Percentiles rank a stretch among this genome's conserved stretches.
phyloP scores from a whole-genome alignment of 2,797 vertebrate species.

The Ctenosaura bakeri region DNA sequence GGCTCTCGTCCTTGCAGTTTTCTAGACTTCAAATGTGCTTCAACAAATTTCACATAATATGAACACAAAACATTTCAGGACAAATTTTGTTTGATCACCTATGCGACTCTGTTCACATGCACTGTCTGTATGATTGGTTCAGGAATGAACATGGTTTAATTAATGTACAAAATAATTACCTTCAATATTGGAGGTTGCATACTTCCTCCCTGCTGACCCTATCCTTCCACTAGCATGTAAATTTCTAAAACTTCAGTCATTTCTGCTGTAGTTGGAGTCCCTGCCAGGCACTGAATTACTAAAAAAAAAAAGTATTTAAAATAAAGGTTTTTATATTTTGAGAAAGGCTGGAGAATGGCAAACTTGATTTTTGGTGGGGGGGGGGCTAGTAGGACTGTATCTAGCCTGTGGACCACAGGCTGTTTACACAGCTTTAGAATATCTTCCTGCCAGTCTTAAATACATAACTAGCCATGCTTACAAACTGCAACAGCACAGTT shows the following conservation, averaged over 20 bases:
- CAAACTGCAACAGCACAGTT: not conserved
- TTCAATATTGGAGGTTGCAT: too few species aligned
- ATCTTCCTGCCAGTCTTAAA: too few species aligned
- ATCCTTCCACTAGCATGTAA: not conserved
- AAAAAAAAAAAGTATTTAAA: not conserved
- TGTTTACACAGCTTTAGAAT: not conserved
- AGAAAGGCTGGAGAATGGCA: not conserved
- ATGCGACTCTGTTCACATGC: not conserved
- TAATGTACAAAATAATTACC: not conserved
- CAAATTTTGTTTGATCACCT: not conserved
- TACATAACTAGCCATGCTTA: not conserved
- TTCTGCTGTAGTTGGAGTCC: slow-evolving; percentile 5
- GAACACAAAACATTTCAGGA: not conserved
- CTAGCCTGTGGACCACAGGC: too few species aligned
- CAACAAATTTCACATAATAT: not conserved
- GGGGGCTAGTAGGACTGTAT: too few species aligned
- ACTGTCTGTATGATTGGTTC: not conserved
- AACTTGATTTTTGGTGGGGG: too few species aligned
- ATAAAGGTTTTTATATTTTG: not conserved
- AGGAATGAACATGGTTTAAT: slow-evolving; percentile 32
- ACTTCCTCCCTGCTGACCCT: not conserved
- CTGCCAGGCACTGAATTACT: not conserved
- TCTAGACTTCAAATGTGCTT: not conserved
- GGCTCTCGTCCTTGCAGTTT: not conserved
- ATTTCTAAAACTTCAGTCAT: not conserved